A percentile compares a stretch with the other conserved stretches of the same genome.
phyloP scores from a whole-genome alignment of 2,797 vertebrate species.

The Botia almorhae region DNA sequence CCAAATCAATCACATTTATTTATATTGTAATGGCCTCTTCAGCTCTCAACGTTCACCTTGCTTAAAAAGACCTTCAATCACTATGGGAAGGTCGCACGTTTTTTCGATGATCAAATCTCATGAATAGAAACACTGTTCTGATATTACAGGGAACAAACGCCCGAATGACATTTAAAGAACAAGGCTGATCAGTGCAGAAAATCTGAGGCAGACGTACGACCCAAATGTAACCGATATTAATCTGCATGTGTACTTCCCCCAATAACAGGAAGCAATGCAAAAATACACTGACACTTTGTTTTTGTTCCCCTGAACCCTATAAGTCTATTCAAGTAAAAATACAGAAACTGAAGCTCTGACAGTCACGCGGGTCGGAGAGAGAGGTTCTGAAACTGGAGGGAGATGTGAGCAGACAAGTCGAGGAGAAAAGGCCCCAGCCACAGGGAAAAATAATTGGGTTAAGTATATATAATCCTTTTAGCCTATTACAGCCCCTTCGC shows the following conservation, averaged over 20 bases:
- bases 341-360: neutral
- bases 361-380: conserved; percentile 15
- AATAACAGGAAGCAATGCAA: conserved; percentile 21
- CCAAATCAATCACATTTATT: neutral
- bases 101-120: conserved; percentile 10
- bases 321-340: neutral
- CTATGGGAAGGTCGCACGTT: too few species aligned
- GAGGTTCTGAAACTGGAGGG: conserved; percentile 30
- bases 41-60: neutral
- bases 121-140: conserved; percentile 36
- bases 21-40: neutral
- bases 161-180: conserved; percentile 50
- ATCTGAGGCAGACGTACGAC: conserved; percentile 40
- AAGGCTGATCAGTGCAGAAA: conserved; percentile 44
- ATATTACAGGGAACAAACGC: conserved; percentile 35
- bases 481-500: conserved; percentile 72
- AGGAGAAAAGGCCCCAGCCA: conserved; percentile 67
- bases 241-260: conserved; percentile 27
- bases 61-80: neutral
- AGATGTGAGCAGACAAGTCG: conserved; percentile 16
- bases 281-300: conserved; percentile 7
- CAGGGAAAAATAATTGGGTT: conserved; percentile 80
- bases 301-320: neutral
- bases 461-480: conserved; percentile 80
- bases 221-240: conserved; percentile 39